Conservation (phyloP, 2,888 invertebrate genomes). For the Oconnorella tubifera region DNA sequence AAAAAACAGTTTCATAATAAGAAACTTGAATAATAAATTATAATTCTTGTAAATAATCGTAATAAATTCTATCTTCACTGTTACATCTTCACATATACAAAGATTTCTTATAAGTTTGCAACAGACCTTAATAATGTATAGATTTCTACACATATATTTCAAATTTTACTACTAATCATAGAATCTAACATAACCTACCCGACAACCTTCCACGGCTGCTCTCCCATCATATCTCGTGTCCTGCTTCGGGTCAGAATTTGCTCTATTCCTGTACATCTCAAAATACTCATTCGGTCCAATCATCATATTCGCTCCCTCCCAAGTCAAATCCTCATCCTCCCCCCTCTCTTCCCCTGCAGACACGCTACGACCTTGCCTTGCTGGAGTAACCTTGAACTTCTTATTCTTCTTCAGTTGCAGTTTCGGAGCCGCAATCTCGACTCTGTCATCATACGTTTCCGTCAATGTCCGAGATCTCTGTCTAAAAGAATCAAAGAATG, state of each 20-base stretch:
- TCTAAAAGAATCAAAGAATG: constrained; percentile 26
- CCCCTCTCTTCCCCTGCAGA: background rate
- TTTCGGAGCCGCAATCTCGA: background rate
- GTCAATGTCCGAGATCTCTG: constrained; percentile 17
- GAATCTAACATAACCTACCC: constrained; percentile 5
- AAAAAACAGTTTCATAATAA: no score
- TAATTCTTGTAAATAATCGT: no score
- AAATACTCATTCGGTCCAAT: constrained; percentile 15
- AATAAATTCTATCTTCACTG: background rate
- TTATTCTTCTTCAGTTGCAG: constrained; percentile 11
- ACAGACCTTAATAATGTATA: background rate
- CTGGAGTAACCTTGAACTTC: constrained; percentile 14
- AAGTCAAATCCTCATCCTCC: background rate
- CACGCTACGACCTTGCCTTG: constrained; percentile 7
- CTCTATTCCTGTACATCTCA: constrained; percentile 7
- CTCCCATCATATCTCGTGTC: constrained; percentile 1
- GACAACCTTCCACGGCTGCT: constrained; percentile 1
- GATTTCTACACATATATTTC: background rate
- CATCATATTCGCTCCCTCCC: background rate
- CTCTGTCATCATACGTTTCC: constrained; percentile 1
- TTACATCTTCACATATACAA: background rate
- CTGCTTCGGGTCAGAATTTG: constrained; percentile 15
- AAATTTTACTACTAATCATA: background rate
- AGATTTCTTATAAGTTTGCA: no score
- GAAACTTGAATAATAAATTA: no score